Evolutionary conservation across 2,797 vertebrate genomes (phyloP).

Genomic region (Tenualosa thibaudeaui): DNA sequence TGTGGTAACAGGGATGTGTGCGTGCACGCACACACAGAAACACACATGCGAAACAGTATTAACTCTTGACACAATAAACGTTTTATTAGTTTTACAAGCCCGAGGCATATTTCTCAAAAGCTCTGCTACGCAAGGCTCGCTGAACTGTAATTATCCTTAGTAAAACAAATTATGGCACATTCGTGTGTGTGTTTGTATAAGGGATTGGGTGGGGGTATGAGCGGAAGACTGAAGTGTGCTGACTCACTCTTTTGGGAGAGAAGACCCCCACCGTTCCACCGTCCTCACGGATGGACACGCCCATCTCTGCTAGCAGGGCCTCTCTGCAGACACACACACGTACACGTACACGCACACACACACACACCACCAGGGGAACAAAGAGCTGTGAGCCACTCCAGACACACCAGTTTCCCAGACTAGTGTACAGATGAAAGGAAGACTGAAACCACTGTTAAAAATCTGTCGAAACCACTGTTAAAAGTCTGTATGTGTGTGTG

Average conservation of each 20-base stretch:
- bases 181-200: neutral
- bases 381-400: neutral
- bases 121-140: neutral
- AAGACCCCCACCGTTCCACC: slow-evolving; percentile 78
- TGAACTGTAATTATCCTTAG: neutral
- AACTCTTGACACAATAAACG: slow-evolving; percentile 1
- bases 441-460: too few relatives aligned
- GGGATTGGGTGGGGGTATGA: neutral
- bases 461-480: too few relatives aligned
- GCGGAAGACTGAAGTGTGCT: neutral
- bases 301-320: slow-evolving; percentile 76
- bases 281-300: slow-evolving; percentile 75
- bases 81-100: slow-evolving; percentile 6
- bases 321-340: slow-evolving; percentile 61
- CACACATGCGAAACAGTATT: neutral
- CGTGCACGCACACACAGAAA: neutral
- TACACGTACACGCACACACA: neutral
- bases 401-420: neutral
- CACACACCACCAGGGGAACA: neutral
- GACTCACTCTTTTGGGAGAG: slow-evolving; percentile 74
- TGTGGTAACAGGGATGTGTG: too few relatives aligned
- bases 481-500: too few relatives aligned
- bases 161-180: neutral
- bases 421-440: neutral
- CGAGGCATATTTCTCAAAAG: neutral